Evolutionary conservation across 2,888 invertebrate genomes (phyloP).

Genomic region (Exocentrus adspersus): DNA sequence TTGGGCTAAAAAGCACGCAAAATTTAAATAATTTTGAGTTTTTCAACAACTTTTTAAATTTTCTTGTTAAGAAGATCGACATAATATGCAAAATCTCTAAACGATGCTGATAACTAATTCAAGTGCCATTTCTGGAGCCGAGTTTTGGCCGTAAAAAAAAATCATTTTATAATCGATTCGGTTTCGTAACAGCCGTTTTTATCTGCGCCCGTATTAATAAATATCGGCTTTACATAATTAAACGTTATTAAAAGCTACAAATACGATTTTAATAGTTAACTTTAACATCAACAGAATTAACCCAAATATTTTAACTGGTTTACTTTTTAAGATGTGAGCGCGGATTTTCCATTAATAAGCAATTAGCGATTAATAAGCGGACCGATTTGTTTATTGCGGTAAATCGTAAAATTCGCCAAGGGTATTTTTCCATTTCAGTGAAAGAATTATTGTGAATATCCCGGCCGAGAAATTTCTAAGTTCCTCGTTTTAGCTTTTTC

Average conservation of each 20-base stretch:
- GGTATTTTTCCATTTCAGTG: neutral
- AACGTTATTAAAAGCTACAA: neutral
- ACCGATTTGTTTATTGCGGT: neutral
- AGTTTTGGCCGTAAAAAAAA: neutral
- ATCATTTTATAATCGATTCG: neutral
- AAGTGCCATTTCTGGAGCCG: neutral
- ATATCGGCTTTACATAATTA: neutral
- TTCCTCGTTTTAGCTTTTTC: too few relatives aligned
- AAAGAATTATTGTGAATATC: too few relatives aligned
- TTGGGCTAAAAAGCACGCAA: too few relatives aligned
- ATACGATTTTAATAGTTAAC: neutral
- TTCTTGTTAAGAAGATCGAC: too few relatives aligned
- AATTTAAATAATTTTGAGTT: too few relatives aligned
- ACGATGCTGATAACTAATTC: too few relatives aligned
- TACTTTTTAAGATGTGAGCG: neutral
- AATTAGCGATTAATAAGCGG: neutral
- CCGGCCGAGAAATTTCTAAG: too few relatives aligned
- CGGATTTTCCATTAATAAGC: neutral
- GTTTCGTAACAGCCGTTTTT: neutral
- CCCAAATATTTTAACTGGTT: slow-evolving; percentile 5
- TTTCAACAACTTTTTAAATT: too few relatives aligned
- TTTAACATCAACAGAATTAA: slow-evolving; percentile 8
- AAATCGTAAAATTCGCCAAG: neutral
- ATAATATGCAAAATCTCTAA: too few relatives aligned
- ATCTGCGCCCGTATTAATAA: neutral